These are phyloP conservation scores for Darevskia mixta DNA, from an alignment of 2,797 vertebrate genomes.

Conservation along the genomic window DNA sequence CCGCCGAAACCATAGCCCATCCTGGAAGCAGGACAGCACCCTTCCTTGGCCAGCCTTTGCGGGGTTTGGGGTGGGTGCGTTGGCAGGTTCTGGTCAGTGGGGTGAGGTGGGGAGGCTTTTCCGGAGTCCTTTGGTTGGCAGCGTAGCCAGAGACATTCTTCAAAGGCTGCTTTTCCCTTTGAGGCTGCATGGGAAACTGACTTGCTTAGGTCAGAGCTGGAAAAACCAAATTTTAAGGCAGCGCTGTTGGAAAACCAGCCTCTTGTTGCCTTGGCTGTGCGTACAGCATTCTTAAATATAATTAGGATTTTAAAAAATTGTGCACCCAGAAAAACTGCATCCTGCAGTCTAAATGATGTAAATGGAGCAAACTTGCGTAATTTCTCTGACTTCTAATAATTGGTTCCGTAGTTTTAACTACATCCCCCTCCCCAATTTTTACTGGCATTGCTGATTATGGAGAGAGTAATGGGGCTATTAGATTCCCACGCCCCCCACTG, in stretches of 20 bases:
- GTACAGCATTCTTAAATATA: background rate
- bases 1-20: too few species aligned
- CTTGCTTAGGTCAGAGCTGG: background rate
- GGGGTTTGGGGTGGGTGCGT: fast-evolving
- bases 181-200: background rate
- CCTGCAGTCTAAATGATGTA: background rate
- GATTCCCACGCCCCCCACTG: too few species aligned
- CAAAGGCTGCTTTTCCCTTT: background rate
- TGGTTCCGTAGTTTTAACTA: background rate
- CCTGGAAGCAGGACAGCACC: background rate
- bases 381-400: background rate
- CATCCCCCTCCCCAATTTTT: background rate
- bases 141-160: fast-evolving
- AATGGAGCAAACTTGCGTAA: background rate
- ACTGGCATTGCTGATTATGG: background rate
- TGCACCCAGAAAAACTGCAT: background rate
- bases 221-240: background rate
- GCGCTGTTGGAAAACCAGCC: too few species aligned
- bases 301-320: background rate
- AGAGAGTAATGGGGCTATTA: too few species aligned
- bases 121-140: too few species aligned
- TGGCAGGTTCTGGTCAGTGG: background rate
- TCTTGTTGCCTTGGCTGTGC: background rate
- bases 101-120: background rate
- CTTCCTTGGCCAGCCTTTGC: background rate